These are phyloP conservation scores for Cephus cinctus DNA, from an alignment of 1,140 invertebrate genomes.

Conservation along the genomic window DNA sequence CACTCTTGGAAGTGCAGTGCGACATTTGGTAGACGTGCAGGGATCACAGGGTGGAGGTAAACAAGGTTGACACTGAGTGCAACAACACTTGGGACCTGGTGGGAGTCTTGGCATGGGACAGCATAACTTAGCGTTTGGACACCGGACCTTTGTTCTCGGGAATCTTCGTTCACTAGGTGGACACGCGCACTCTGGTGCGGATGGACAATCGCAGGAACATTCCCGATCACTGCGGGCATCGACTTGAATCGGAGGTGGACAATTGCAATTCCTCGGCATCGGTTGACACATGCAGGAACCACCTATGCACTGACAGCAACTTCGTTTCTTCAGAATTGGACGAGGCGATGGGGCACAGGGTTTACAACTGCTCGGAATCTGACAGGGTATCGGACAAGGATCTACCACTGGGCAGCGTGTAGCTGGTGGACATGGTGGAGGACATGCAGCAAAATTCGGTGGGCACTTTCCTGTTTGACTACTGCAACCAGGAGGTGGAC, in stretches of 20 bases:
- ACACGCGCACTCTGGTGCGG: constrained; percentile 33
- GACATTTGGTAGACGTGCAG: constrained; percentile 19
- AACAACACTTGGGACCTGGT: constrained; percentile 13
- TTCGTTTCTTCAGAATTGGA: constrained; percentile 24
- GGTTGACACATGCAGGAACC: constrained; percentile 33
- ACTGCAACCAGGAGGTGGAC: constrained; percentile 8
- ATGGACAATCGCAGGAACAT: constrained; percentile 32
- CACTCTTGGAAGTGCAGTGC: background rate
- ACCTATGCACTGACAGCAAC: constrained; percentile 13
- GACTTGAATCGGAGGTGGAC: constrained; percentile 32
- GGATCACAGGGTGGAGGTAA: constrained; percentile 20
- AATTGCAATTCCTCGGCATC: constrained; percentile 32
- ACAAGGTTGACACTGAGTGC: constrained; percentile 14
- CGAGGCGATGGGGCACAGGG: constrained; percentile 18
- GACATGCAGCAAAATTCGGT: too few relatives aligned
- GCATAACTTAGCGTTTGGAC: constrained; percentile 26
- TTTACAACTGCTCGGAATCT: constrained; percentile 10
- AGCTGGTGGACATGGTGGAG: too few relatives aligned
- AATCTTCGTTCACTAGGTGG: constrained; percentile 35
- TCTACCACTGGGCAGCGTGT: too few relatives aligned
- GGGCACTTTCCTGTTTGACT: background rate
- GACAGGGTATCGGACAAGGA: background rate
- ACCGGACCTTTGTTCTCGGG: constrained; percentile 21
- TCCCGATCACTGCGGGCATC: constrained; percentile 26
- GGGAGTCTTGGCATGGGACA: constrained; percentile 16